These are phyloP conservation scores for Caenorhabditis plicata DNA, from an alignment of 2,888 invertebrate genomes.

Conservation along the genomic window DNA sequence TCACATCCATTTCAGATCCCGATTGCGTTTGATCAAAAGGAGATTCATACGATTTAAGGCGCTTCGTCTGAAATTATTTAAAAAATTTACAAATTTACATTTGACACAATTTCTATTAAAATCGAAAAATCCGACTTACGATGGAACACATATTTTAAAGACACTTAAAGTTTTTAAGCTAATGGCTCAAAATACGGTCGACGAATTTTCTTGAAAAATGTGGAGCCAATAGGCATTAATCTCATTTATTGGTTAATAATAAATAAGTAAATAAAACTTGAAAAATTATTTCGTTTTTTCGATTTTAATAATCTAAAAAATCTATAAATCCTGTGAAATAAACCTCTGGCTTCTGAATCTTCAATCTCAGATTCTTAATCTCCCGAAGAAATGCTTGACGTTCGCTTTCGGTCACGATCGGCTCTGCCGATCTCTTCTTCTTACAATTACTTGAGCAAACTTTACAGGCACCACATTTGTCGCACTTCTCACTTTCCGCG, in stretches of 20 bases:
- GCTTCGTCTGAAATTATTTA: neutral
- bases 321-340: neutral
- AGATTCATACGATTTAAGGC: neutral
- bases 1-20: neutral
- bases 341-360: conserved; percentile 13
- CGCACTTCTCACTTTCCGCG: too few relatives aligned
- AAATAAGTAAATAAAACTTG: too few relatives aligned
- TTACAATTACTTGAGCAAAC: conserved; percentile 10
- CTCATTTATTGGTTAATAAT: too few relatives aligned
- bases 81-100: neutral
- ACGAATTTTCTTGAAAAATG: conserved; percentile 9
- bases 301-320: conserved; percentile 1
- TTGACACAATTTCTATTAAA: too few relatives aligned
- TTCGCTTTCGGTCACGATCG: conserved; percentile 4
- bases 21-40: neutral
- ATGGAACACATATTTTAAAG: conserved; percentile 1
- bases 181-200: neutral
- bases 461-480: conserved; percentile 16
- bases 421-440: too few relatives aligned
- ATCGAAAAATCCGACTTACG: too few relatives aligned
- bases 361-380: conserved; percentile 6
- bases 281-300: conserved; percentile 4
- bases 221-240: too few relatives aligned
- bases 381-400: conserved; percentile 7
- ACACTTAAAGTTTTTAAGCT: conserved; percentile 7